These are phyloP conservation scores for Archocentrus centrarchus DNA, from an alignment of 2,113 vertebrate genomes.

Conservation along the genomic window DNA sequence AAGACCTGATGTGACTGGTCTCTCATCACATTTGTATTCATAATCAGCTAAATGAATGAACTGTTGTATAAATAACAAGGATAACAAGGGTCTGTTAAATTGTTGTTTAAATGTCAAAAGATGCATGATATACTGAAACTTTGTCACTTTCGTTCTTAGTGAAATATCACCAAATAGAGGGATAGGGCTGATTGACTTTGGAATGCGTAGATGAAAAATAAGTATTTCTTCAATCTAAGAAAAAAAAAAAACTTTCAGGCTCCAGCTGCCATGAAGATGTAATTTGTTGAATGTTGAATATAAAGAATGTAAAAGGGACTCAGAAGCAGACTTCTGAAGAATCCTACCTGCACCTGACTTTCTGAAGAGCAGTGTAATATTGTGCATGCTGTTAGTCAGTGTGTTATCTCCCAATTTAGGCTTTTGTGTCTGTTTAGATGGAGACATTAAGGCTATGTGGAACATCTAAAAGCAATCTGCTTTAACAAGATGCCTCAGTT, in stretches of 20 bases:
- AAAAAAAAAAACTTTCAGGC: neutral
- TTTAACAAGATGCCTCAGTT: conserved; percentile 66
- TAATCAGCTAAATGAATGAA: conserved; percentile 75
- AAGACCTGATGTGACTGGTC: conserved; percentile 72
- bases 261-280: conserved; percentile 19
- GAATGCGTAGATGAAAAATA: conserved; percentile 40
- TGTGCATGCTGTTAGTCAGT: conserved; percentile 26
- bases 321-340: conserved; percentile 8
- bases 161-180: too few species aligned
- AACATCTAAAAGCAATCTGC: conserved; percentile 68
- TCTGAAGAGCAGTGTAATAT: conserved; percentile 22
- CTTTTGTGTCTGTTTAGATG: conserved; percentile 55
- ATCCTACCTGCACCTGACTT: conserved; percentile 4
- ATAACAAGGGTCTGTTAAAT: conserved; percentile 75
- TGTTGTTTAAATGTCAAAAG: conserved; percentile 79
- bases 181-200: conserved; percentile 36
- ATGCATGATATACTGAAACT: conserved; percentile 52
- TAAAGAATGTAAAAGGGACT: neutral
- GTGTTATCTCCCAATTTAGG: conserved; percentile 49
- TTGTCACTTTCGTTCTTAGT: conserved; percentile 59
- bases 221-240: conserved; percentile 8
- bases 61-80: conserved; percentile 80
- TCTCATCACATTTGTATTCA: conserved; percentile 77
- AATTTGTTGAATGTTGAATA: conserved; percentile 27
- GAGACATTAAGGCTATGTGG: conserved; percentile 57